These are phyloP conservation scores for Nineta flava DNA, from an alignment of 2,888 invertebrate species.

Conservation along the genomic window DNA sequence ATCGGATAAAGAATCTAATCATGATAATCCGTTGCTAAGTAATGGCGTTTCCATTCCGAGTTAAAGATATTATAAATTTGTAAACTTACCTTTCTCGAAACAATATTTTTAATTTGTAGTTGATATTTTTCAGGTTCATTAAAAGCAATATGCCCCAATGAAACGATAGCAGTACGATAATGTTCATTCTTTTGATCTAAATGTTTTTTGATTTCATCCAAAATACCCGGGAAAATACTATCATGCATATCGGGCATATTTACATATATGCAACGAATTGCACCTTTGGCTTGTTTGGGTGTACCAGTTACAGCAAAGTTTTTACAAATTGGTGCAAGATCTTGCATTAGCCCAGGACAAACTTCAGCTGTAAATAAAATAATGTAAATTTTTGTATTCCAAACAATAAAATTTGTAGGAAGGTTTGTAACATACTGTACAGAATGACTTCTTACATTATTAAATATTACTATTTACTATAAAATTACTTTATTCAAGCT, in stretches of 20 bases:
- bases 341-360: slow-evolving; percentile 58
- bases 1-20: too few relatives aligned
- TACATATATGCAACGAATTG: slow-evolving; percentile 79
- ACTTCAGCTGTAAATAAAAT: slow-evolving; percentile 42
- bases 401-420: too few relatives aligned
- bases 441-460: too few relatives aligned
- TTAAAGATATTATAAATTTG: too few relatives aligned
- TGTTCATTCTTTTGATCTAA: slow-evolving; percentile 58
- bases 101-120: slow-evolving; percentile 82
- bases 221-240: slow-evolving; percentile 64
- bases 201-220: slow-evolving; percentile 63
- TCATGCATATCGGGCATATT: slow-evolving; percentile 60
- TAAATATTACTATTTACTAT: too few relatives aligned
- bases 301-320: slow-evolving; percentile 79
- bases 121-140: slow-evolving; percentile 82
- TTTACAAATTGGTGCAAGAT: slow-evolving; percentile 72
- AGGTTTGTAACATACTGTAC: too few relatives aligned
- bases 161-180: slow-evolving; percentile 87
- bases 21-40: too few relatives aligned
- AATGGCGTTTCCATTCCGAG: too few relatives aligned
- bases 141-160: slow-evolving; percentile 86
- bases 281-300: slow-evolving; percentile 92
- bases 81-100: slow-evolving; percentile 62
- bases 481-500: too few relatives aligned
- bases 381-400: too few relatives aligned